Base-by-base conservation (phyloP, 2,888 invertebrate species). In the Morinoia aosen region DNA sequence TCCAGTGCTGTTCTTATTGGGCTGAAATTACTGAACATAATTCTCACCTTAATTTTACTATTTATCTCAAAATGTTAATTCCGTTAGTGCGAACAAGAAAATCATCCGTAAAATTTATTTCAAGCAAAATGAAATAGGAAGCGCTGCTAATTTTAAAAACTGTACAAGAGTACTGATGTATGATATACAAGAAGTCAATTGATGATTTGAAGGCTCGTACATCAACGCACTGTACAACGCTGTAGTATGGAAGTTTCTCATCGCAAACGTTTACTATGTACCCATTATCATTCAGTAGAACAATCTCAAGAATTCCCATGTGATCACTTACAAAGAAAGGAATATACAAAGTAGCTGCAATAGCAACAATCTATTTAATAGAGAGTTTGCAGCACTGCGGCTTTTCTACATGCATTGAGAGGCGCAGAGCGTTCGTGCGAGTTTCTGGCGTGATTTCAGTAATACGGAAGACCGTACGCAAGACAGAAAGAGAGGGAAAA, bases 401-500 rank as follows among this genome's bases (percentile, higher is more conserved):
- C 76, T 76, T 76, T 33, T 76, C 25, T 19, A 16, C 1, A 33
- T 7, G 76, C 76, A 76, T 33, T 33, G 33, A 16, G 19, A 25
- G 16, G 33, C 33, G 76, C 8, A 33, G 25, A 19, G 76, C 76
- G 76, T 76, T 61, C 61, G 61, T 61, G 61, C 61, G 61, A 12
- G 16, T 19, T 2, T 19, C 12, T 16, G 76, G 25, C 76, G 33
- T 33, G 76, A 76, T 76, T 33, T 2, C 76, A 76, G 76, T 33
- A 33, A 0, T 33, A 76, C 16, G 76, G 76, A 76, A 76, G 76
- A 33, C 76, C 76, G 76, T 25, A 76, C 76, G 76, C 25, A 76
- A 76, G 76, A 76, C 33, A 76, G 76, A 76, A 76, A 76, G 76
- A 76, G 76, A 76, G 76, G 76, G 76, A 76, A 61, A 76, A 76